A percentile compares a stretch with the other conserved stretches of the same genome.
Evolutionary conservation across 2,797 vertebrate genomes (phyloP).

Genomic region (Sarcophilus harrisii): DNA sequence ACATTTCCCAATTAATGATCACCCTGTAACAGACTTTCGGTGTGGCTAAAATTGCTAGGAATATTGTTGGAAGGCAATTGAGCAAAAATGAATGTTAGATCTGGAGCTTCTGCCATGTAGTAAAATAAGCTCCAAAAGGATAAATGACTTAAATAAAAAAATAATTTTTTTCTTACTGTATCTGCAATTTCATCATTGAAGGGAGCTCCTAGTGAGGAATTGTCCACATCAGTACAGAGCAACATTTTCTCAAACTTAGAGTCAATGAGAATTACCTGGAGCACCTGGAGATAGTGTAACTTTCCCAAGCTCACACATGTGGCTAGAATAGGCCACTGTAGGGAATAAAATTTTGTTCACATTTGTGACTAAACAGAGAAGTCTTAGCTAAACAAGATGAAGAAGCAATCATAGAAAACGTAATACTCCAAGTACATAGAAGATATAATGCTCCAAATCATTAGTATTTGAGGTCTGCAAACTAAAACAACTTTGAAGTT

Average conservation of each 20-base stretch:
- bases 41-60: background rate
- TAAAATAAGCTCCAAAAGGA: background rate
- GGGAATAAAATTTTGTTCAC: background rate
- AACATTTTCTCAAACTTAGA: background rate
- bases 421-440: background rate
- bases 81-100: background rate
- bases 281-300: too few relatives aligned
- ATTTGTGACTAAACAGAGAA: background rate
- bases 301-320: background rate
- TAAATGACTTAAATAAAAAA: background rate
- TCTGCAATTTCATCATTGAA: background rate
- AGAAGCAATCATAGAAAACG: background rate
- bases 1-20: background rate
- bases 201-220: background rate
- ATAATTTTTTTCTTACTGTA: background rate
- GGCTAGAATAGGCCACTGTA: background rate
- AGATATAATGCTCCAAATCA: background rate
- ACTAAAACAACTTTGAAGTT: background rate
- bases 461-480: background rate
- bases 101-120: background rate
- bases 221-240: background rate
- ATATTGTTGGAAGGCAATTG: background rate
- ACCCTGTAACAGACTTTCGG: background rate
- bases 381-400: background rate
- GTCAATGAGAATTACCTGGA: too few relatives aligned